Evolutionary conservation across 2,113 vertebrate species (phyloP), one percentile per base, ranked within the genome.

Genomic region (Myodes glareolus): DNA sequence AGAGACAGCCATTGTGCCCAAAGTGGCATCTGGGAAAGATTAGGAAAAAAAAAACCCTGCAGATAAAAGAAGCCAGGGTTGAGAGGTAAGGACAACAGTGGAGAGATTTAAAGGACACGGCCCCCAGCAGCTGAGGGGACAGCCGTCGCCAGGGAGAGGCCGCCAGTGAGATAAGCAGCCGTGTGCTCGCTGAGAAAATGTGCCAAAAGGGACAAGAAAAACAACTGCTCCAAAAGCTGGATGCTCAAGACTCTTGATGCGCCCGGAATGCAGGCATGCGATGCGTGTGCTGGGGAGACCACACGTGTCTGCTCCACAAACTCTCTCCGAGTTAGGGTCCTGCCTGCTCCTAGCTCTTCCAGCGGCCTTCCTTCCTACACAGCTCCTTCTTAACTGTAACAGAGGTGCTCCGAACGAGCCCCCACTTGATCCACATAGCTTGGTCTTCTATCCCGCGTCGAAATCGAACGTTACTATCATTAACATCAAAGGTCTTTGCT

Each of bases 41-140:
- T 96, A 92, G 94, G 42, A 58, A 19, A 55, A 55, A 55, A 52
- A 94, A 65, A 77, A 63, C 58, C 58, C 63, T 65, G 87, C 84
- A 97, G 96, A 98, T 98, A 39, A 96, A 95, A 94, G 95, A 94
- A 98, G 94, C 92, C 73, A 90, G 94, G 78, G 94, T 67, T 97
- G 88, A 97, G 96, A 96, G 63, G 95, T 98, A 97, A 97, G 96
- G 96, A 97, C 97, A 97, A 98, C 98, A 98, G 98, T 98, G 98
- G 98, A 91, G 95, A 98, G 97, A 96, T 97, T 97, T 96, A 97
- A 98, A 97, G 96, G 94, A 92, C 17, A 0, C 85, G 96, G 96
- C 91, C 88, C 95, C 68, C 93, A 98, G 96, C 98, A 98, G 98
- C 98, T 98, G 98, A 98, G 95, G 97, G 96, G 97, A 94, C 95